Evolutionary conservation across 1,140 invertebrate species (phyloP).

Genomic region (Battus philenor): DNA sequence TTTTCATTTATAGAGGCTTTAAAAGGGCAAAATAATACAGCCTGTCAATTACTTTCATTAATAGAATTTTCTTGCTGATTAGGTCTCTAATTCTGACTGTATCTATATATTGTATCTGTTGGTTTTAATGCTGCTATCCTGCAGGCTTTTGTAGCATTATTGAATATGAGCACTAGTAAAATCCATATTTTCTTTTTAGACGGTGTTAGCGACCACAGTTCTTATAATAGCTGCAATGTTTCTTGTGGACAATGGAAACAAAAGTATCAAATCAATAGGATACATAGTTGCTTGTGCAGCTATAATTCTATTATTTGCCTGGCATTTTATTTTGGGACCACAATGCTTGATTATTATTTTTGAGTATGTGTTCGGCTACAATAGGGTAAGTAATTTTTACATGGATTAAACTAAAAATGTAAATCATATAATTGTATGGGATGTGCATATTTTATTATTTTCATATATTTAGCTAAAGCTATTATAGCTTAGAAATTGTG

Average conservation of each 20-base stretch:
- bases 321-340: slow-evolving; percentile 35
- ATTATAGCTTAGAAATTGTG: neutral
- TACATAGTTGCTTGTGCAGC: slow-evolving; percentile 29
- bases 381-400: slow-evolving; percentile 35
- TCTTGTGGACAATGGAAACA: slow-evolving; percentile 32
- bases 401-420: neutral
- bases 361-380: slow-evolving; percentile 35
- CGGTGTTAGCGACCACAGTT: slow-evolving; percentile 45
- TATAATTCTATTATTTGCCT: slow-evolving; percentile 29
- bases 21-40: no score
- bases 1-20: no score
- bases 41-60: no score
- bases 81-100: no score
- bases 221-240: slow-evolving; percentile 48
- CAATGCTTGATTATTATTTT: slow-evolving; percentile 30
- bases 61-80: no score
- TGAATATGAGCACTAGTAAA: no score
- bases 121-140: no score
- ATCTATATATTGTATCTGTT: no score
- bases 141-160: no score
- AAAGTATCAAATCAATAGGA: slow-evolving; percentile 22
- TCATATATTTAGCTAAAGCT: neutral
- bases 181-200: no score
- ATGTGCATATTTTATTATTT: neutral
- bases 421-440: neutral